Evolutionary conservation across 2,888 invertebrate genomes (phyloP).

Genomic region (Nezara viridula): DNA sequence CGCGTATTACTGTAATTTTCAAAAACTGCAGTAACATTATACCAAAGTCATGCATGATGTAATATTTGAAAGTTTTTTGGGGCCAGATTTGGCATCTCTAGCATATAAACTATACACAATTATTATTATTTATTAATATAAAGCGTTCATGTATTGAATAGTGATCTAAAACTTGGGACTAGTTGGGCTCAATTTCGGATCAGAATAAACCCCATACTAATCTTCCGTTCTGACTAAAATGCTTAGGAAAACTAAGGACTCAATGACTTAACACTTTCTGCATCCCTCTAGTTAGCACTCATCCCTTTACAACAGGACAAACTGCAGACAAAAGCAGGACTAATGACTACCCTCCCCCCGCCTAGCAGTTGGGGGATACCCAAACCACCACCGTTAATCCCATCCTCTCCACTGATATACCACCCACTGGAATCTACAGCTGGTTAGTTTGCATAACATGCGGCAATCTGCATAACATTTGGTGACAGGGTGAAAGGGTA

Average conservation of each 20-base stretch:
- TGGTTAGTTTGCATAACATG: conserved; percentile 32
- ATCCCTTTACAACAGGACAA: not conserved
- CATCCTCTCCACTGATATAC: conserved; percentile 4
- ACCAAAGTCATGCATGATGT: no score
- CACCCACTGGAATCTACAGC: not conserved
- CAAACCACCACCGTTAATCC: not conserved
- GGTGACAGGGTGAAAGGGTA: conserved; percentile 26
- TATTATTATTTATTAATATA: no score
- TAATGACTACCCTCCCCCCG: not conserved
- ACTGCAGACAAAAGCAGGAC: not conserved
- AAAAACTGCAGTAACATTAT: no score
- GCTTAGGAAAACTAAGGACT: not conserved
- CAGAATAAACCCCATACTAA: not conserved
- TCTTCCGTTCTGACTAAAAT: not conserved
- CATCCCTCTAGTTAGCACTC: conserved; percentile 10
- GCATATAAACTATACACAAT: no score
- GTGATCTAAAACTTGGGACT: no score
- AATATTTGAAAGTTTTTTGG: no score
- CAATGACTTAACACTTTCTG: not conserved
- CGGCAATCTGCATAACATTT: conserved; percentile 27
- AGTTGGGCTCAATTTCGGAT: not conserved
- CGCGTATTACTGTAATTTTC: no score
- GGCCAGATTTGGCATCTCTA: no score
- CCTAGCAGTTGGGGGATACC: not conserved
- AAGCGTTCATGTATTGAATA: no score